Percentiles rank a stretch among this genome's conserved stretches.
Conservation (phyloP, 2,113 vertebrate genomes). For the Zosterops hypoxanthus region DNA sequence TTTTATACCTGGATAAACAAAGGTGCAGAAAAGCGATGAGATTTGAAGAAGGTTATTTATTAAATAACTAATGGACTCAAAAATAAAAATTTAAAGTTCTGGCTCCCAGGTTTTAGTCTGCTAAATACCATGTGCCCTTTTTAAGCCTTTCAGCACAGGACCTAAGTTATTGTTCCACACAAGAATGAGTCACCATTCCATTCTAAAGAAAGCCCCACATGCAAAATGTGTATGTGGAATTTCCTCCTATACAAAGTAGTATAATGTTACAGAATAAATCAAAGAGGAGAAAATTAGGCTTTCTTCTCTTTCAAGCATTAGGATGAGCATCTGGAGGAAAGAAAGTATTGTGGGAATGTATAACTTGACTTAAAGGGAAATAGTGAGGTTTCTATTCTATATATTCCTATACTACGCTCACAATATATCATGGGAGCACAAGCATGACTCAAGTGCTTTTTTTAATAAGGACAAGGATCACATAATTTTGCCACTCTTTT, state of each 20-base stretch:
- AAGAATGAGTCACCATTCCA: constrained; percentile 30
- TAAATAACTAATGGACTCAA: not conserved
- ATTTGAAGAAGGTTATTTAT: not conserved
- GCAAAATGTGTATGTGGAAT: not conserved
- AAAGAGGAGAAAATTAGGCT: not conserved
- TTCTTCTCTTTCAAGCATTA: constrained; percentile 22
- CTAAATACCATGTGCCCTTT: not conserved
- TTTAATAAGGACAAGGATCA: not conserved
- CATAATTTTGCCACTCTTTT: not conserved
- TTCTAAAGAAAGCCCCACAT: not conserved
- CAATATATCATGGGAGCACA: not conserved
- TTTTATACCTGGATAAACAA: constrained; percentile 31
- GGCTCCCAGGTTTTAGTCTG: not conserved
- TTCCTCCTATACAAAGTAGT: constrained; percentile 58
- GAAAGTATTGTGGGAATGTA: not conserved
- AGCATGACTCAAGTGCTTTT: not conserved
- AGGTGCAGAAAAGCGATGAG: not conserved
- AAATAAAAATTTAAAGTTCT: not conserved
- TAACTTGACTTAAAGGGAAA: not conserved
- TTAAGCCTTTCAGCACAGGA: not conserved
- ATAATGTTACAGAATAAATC: constrained; percentile 38
- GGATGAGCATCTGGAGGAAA: constrained; percentile 33
- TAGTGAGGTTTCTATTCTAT: not conserved
- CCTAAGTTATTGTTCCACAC: not conserved
- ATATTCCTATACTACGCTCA: not conserved